These are phyloP conservation scores for Apistogramma diplotaenia DNA, from an alignment of 2,113 vertebrate species.

Conservation along the genomic window DNA sequence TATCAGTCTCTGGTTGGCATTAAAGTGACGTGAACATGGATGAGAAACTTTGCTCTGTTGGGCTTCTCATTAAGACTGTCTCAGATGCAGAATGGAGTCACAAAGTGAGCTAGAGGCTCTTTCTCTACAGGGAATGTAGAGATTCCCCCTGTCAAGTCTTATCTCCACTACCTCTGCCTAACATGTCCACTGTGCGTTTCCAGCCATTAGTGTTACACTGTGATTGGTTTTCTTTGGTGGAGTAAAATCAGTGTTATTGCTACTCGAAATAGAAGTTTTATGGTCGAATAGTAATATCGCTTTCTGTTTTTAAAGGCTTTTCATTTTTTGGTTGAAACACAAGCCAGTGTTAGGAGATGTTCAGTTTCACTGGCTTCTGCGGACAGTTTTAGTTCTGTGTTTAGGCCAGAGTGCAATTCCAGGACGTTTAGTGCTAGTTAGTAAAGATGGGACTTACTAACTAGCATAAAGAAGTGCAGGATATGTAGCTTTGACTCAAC, in stretches of 20 bases:
- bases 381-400: background rate
- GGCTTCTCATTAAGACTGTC: background rate
- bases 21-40: background rate
- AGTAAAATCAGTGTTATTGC: background rate
- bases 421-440: background rate
- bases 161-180: background rate
- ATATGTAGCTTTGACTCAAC: background rate
- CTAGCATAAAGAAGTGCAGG: background rate
- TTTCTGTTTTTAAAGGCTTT: background rate
- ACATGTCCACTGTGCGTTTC: background rate
- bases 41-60: background rate
- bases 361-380: background rate
- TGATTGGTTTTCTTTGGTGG: background rate
- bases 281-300: background rate
- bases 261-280: background rate
- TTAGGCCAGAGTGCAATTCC: background rate
- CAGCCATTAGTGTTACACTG: background rate
- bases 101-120: conserved; percentile 1
- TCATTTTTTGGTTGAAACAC: background rate
- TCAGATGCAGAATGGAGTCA: background rate
- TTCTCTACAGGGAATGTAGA: background rate
- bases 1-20: background rate
- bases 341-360: background rate
- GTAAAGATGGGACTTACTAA: background rate
- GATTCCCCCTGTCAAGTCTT: background rate